Percentiles rank a stretch among this genome's conserved stretches.
Conservation (phyloP, 1,140 invertebrate genomes). For the Drosophila ironensis region DNA sequence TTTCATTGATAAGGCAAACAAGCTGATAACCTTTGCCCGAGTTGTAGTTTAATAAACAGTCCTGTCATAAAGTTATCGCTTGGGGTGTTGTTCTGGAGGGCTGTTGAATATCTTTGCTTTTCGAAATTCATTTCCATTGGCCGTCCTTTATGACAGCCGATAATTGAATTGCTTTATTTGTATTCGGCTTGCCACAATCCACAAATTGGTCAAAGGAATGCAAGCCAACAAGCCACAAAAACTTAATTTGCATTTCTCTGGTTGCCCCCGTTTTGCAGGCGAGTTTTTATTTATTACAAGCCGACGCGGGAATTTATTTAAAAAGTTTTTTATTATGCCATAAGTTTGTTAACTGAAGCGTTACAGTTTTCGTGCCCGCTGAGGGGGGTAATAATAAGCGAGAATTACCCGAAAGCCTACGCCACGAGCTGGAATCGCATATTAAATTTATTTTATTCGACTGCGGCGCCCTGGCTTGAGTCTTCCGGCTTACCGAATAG, state of each 20-base stretch:
- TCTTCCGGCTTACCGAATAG: slow-evolving; percentile 41
- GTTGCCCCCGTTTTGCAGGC: slow-evolving; percentile 6
- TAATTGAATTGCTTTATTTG: slow-evolving; percentile 1
- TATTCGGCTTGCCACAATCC: not conserved
- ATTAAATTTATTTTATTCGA: slow-evolving; percentile 56
- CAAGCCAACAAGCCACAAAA: not conserved
- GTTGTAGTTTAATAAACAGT: slow-evolving; percentile 32
- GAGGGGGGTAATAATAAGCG: slow-evolving; percentile 34
- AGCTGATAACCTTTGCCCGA: slow-evolving; percentile 35
- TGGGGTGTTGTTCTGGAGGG: not conserved
- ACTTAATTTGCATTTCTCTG: slow-evolving; percentile 29
- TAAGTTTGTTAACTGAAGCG: slow-evolving; percentile 69
- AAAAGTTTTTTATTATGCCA: slow-evolving; percentile 54
- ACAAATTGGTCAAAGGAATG: not conserved
- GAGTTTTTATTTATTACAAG: slow-evolving; percentile 60
- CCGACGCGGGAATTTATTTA: slow-evolving; percentile 57
- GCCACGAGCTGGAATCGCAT: slow-evolving; percentile 54
- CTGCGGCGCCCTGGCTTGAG: slow-evolving; percentile 1
- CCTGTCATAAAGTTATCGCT: slow-evolving; percentile 8
- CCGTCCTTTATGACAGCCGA: not conserved
- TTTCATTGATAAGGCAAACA: slow-evolving; percentile 40
- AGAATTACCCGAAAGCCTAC: slow-evolving; percentile 47
- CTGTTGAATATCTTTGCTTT: not conserved
- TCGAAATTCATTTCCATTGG: slow-evolving; percentile 1
- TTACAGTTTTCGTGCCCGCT: slow-evolving; percentile 39